Base-by-base conservation (phyloP, 2,888 invertebrate species). In the Drosophila siamana region DNA sequence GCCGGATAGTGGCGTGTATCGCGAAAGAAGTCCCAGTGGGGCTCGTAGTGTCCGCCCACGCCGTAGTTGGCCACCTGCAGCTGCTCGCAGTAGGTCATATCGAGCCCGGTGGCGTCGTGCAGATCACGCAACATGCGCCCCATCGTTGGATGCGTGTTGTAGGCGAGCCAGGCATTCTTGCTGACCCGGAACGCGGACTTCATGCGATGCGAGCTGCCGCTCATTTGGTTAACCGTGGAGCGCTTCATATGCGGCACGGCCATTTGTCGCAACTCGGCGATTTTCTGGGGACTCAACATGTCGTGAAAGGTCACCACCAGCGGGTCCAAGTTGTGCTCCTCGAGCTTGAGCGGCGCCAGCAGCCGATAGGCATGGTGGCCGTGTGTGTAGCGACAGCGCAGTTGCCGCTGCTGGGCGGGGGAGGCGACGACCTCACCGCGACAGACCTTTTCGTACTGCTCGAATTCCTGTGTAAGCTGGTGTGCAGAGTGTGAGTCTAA, bases 61-160 rank as follows among this genome's bases (percentile, higher is more conserved):
- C 99, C 99, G 92, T 99, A 99, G 93, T 99, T 99, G 81, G 98
- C 99, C 56, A 99, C 97, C 93, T 99, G 99, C 76, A 99, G 93
- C 89, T 99, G 98, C 92, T 99, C 99, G 4, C 94, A 94, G 22
- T 94, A 94, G 19, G 92, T 92, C 92, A 94, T 92, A 26, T 93
- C 93, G 52, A 95, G 90, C 4, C 94, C 94, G n/a, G 94, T 94
- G 66, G 94, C 89, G 65, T 93, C 92, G 46, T 69, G 69, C 97
- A 97, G 93, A 98, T 95, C 91, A 95, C 95, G 68, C 94, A 87
- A 94, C 94, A 86, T 95, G n/a, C 75, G 74, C 1, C 38, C 11
- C 80, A 85, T 88, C 3, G 81, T 84, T 0, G 68, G 76, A 66
- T 90, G 90, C 6, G 64, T 57, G 16, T 78, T 68, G 65, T 91